Evolutionary conservation across 2,113 vertebrate species (phyloP), one percentile per base, ranked within the genome.

Genomic region (Brienomyrus brachyistius): DNA sequence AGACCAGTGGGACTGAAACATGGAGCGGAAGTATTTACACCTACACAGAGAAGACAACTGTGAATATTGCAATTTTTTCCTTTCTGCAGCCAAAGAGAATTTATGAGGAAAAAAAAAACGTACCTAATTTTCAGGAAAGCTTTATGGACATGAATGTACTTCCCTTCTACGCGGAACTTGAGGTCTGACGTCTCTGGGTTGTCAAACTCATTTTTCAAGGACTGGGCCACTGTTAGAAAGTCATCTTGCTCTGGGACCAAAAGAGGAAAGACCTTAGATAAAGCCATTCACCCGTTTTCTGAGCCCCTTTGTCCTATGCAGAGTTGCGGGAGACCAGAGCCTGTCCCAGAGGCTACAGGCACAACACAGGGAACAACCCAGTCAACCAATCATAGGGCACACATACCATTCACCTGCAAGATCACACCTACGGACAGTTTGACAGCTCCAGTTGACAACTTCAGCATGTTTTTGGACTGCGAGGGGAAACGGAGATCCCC

Each of bases 1-100:
- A 0, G 97, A 98, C 98, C 98, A 99, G 88, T 99, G 97, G 0
- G 98, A 98, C 94, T 99, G 98, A 92, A 99, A 99, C 98, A 99
- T 99, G 88, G 97, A 98, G 88, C 98, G 96, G 94, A 99, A 99
- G 93, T 99, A 98, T 92, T 99, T 98, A 93, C 98, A 99, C 95
- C 98, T 99, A 94, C 62, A 66, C 9, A 17, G 59, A 66, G 35
- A 51, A 43, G 85, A 82, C 19, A 66, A 31, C 62, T 10, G n/a
- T 66, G 3, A 66, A 27, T 66, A 66, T 31, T n/a, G 56, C 56
- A 59, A 59, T n/a, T 59, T n/a, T n/a, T 9, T 31, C n/a, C n/a
- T 11, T 66, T 66, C n/a, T 66, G 62, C n/a, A 66, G 62, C 62
- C 10, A 31, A 66, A 27, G 10, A 66, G 9, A 66, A 66, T 66